Percentiles rank a stretch among this genome's conserved stretches.
Conservation (phyloP, 2,797 vertebrate genomes). For the Acrossocheilus fasciatus region DNA sequence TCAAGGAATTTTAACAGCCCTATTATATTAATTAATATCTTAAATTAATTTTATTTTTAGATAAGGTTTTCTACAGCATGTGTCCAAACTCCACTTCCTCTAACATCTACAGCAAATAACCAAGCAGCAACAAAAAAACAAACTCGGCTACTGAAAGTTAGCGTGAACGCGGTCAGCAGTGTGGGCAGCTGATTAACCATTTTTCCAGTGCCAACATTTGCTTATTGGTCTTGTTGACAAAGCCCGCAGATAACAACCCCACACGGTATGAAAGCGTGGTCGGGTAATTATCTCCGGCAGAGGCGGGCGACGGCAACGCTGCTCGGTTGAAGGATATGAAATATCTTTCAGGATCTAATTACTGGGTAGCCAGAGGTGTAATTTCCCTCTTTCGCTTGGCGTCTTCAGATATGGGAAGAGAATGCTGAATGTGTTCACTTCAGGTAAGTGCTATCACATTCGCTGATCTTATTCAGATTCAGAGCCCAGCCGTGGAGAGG, state of each 20-base stretch:
- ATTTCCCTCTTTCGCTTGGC: slow-evolving; percentile 56
- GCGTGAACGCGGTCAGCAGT: slow-evolving; percentile 25
- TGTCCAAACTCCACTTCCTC: slow-evolving; percentile 12
- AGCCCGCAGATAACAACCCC: slow-evolving; percentile 46
- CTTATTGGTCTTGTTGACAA: slow-evolving; percentile 38
- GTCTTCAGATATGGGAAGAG: slow-evolving; percentile 39
- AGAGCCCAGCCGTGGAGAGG: neutral
- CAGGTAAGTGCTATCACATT: slow-evolving; percentile 32
- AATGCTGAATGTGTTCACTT: slow-evolving; percentile 51
- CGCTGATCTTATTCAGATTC: slow-evolving; percentile 38
- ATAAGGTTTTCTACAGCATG: slow-evolving; percentile 3
- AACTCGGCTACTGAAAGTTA: slow-evolving; percentile 27
- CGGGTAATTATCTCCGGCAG: slow-evolving; percentile 59
- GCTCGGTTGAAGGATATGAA: slow-evolving; percentile 56
- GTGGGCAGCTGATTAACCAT: slow-evolving; percentile 46
- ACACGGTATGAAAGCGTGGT: slow-evolving; percentile 34
- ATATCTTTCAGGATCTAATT: slow-evolving; percentile 67
- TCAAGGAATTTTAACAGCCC: neutral
- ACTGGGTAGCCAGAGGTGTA: slow-evolving; percentile 61
- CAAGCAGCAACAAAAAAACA: neutral
- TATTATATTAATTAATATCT: neutral
- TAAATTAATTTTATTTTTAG: neutral
- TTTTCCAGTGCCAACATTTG: slow-evolving; percentile 38
- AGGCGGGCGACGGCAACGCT: slow-evolving; percentile 29
- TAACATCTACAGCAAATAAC: slow-evolving; percentile 28